Evolutionary conservation across 2,113 vertebrate genomes (phyloP).

Genomic region (Heterocephalus glaber): DNA sequence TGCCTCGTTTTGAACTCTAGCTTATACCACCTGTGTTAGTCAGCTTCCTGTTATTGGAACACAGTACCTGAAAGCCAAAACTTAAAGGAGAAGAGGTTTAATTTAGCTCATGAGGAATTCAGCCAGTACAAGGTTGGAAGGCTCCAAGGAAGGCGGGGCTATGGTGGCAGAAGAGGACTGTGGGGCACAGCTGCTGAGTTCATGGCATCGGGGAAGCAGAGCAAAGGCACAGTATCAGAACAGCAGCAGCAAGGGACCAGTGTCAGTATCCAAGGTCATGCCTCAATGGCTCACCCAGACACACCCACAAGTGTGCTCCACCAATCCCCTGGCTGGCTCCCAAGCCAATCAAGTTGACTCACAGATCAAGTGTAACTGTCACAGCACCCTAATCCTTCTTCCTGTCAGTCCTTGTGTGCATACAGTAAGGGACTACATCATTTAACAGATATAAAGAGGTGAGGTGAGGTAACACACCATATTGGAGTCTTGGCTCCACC

Average conservation of each 20-base stretch:
- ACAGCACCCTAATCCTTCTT: background rate
- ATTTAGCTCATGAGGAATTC: background rate
- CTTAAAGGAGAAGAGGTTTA: background rate
- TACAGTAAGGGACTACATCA: background rate
- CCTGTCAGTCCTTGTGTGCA: background rate
- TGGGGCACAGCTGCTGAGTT: background rate
- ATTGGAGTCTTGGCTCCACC: background rate
- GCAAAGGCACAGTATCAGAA: background rate
- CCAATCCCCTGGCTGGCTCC: background rate
- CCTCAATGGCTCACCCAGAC: background rate
- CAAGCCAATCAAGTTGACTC: background rate
- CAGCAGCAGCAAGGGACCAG: background rate
- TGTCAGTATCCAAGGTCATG: background rate
- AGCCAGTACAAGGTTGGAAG: background rate
- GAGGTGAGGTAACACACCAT: background rate
- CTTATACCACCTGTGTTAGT: background rate
- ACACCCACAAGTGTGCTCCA: background rate
- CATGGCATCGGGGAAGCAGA: background rate
- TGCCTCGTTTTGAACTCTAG: background rate
- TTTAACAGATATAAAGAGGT: background rate
- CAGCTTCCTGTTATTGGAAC: background rate
- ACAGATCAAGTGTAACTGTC: background rate
- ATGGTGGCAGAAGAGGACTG: background rate
- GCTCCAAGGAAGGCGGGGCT: background rate
- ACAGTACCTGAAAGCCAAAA: background rate